These are phyloP conservation scores for Trachops cirrhosus DNA, from an alignment of 2,797 vertebrate species.

Conservation along the genomic window DNA sequence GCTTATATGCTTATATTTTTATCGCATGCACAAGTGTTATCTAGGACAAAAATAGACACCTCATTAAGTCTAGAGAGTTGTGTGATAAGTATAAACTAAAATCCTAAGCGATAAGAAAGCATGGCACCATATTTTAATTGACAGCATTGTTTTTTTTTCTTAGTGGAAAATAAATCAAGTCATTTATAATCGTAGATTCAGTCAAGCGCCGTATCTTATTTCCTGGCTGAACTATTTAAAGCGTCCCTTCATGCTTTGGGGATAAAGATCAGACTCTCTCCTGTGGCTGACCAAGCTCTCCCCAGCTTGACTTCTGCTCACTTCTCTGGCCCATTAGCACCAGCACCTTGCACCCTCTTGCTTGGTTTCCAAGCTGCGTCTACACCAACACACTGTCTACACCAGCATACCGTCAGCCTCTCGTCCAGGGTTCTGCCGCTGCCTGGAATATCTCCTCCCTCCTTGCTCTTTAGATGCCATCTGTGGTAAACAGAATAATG, in stretches of 20 bases:
- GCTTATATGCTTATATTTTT: neutral
- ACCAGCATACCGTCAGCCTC: fast-evolving
- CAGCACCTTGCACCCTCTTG: fast-evolving
- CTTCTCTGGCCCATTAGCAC: neutral
- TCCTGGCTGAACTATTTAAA: neutral
- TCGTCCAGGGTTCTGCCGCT: neutral
- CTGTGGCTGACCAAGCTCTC: fast-evolving
- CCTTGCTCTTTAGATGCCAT: neutral
- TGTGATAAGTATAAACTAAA: neutral
- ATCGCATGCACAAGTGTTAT: neutral
- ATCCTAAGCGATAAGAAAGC: neutral
- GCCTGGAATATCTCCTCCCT: neutral
- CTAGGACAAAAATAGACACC: neutral
- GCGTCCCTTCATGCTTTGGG: neutral
- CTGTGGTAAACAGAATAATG: neutral
- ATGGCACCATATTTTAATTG: neutral
- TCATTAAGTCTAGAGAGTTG: neutral
- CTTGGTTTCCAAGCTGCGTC: neutral
- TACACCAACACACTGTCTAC: fast-evolving
- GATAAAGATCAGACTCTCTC: neutral
- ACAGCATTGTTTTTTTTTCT: neutral
- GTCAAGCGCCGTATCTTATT: neutral
- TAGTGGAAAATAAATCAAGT: neutral
- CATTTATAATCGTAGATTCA: neutral
- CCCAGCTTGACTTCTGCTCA: fast-evolving